Conservation (phyloP, 2,888 invertebrate genomes). For the Thecophora atra region DNA sequence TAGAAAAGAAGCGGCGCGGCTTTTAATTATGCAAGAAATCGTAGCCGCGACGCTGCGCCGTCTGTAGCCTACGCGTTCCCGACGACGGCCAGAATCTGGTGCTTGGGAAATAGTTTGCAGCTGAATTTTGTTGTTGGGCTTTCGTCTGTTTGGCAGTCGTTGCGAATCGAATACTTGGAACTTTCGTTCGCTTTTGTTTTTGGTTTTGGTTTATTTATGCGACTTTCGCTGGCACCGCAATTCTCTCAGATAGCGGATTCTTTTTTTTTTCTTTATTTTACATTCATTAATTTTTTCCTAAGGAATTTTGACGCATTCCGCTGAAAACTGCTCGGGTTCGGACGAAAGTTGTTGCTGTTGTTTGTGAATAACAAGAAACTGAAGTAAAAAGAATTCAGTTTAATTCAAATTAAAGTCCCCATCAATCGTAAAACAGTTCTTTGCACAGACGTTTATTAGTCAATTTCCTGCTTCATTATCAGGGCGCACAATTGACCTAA, state of each 20-base stretch:
- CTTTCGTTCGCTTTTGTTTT: background rate
- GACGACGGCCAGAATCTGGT: constrained; percentile 18
- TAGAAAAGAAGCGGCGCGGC: background rate
- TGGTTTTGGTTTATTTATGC: background rate
- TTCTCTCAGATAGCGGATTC: too few relatives aligned
- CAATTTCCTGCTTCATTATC: too few relatives aligned
- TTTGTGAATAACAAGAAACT: too few relatives aligned
- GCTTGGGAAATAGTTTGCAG: background rate
- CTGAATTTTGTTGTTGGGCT: background rate
- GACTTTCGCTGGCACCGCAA: too few relatives aligned
- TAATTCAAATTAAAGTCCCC: too few relatives aligned
- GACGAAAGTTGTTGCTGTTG: too few relatives aligned
- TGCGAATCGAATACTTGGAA: background rate
- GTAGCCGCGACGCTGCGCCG: background rate
- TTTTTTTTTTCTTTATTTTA: background rate
- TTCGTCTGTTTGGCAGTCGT: background rate
- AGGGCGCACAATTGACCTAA: too few relatives aligned
- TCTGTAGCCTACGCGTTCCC: background rate
- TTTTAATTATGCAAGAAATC: background rate
- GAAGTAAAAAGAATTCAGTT: too few relatives aligned
- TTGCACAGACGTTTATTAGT: too few relatives aligned
- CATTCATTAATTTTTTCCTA: background rate
- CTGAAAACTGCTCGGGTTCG: too few relatives aligned
- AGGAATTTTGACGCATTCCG: background rate
- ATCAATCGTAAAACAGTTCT: too few relatives aligned